Base-by-base conservation (phyloP, 1,140 invertebrate species). In the Stegodyphus mimosarum region DNA sequence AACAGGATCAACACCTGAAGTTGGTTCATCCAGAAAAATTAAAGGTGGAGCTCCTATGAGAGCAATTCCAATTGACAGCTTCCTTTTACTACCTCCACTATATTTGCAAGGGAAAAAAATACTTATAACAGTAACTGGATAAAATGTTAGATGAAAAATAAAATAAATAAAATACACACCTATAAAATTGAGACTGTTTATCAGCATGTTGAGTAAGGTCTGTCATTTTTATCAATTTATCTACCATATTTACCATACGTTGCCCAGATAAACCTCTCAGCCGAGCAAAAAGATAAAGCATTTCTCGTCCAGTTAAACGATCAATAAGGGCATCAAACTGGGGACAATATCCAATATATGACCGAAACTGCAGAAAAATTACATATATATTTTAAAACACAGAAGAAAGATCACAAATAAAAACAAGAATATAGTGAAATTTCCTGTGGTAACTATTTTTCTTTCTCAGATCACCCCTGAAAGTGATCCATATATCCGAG, bases 341-440 rank as follows among this genome's bases (percentile, higher is more conserved):
- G 13, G 95, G 95, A 91, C 95, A 96, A 89, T 96, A 96, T 15
- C 95, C 94, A 83, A 95, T 72, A 51, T 49, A n/a, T 13, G 70
- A 72, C 70, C 51, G 70, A n/a, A 72, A 72, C 70, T 72, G 17
- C 10, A 72, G 17, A 18, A 9, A 67, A 67, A 67, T 7, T 7
- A 67, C 1, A 60, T 60, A 60, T 60, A 33, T 33, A 33, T 33
- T 33, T 33, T 33, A 33, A 33, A 33, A 33, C 3, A 33, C 33
- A 33, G 33, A 33, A 33, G 33, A 1, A 33, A 33, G 1, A 33
- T 33, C 33, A 3, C 33, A 33, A 33, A 33, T 33, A 33, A 33
- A 33, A 33, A 33, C 33, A 33, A 33, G 33, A 33, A 33, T 33
- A 33, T 33, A 33, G 3, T 33, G 33, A 33, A 33, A 1, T 33